A percentile compares a stretch with the other conserved stretches of the same genome.
These are phyloP conservation scores for Metacarcinus magister DNA, from an alignment of 2,888 invertebrate species.

Conservation along the genomic window DNA sequence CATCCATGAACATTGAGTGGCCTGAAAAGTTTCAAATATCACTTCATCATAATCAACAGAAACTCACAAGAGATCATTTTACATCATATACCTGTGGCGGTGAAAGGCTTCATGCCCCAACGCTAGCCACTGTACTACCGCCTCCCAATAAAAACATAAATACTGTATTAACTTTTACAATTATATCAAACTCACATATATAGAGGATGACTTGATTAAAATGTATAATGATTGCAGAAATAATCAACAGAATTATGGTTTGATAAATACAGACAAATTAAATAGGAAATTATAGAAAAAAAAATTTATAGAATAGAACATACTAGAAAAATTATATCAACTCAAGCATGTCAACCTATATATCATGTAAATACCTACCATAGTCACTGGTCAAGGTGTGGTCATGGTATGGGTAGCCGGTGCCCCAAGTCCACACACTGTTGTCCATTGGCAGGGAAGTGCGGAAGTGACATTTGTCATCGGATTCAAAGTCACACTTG, in stretches of 20 bases:
- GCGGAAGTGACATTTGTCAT: constrained; percentile 65
- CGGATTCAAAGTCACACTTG: constrained; percentile 74
- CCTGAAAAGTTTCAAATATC: constrained; percentile 45
- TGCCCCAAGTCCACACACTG: constrained; percentile 70
- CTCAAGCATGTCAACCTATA: background rate
- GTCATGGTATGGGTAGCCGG: constrained; percentile 8
- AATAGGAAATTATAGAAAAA: background rate
- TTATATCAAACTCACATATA: background rate
- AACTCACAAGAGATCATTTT: background rate
- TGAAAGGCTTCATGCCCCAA: too few relatives aligned
- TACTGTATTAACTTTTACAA: background rate
- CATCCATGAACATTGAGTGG: constrained; percentile 68
- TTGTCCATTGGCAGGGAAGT: constrained; percentile 64
- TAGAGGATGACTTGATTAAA: background rate
- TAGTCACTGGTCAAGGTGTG: constrained; percentile 58
- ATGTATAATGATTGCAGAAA: background rate
- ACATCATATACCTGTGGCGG: too few relatives aligned
- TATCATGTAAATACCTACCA: constrained; percentile 45
- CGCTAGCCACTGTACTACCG: too few relatives aligned
- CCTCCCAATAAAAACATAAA: too few relatives aligned
- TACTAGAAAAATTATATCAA: background rate
- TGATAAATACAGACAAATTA: background rate
- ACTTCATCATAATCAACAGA: background rate
- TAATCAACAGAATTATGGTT: background rate
- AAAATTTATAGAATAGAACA: background rate